A percentile compares a stretch with the other conserved stretches of the same genome.
phyloP scores from a whole-genome alignment of 1,140 invertebrate species.

The Telenomus remus region DNA sequence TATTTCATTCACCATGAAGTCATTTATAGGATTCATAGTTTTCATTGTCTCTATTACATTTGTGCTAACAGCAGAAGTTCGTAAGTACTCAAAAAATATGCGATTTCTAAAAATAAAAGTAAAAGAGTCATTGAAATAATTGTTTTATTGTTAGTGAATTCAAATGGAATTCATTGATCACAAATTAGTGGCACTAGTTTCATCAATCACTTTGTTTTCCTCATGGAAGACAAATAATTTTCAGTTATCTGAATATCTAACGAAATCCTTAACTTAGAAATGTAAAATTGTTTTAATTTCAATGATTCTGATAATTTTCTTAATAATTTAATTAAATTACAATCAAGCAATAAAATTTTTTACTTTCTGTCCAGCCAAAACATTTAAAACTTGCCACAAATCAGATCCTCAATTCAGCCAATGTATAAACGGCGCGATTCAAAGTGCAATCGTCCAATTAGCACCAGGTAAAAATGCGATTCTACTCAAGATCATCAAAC shows the following conservation, averaged over 20 bases:
- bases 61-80: conserved; percentile 27
- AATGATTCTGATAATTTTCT: no score
- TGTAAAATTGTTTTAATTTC: no score
- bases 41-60: conserved; percentile 9
- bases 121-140: no score
- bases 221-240: no score
- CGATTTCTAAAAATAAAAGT: neutral
- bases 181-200: no score
- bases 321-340: conserved; percentile 27
- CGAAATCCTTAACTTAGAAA: no score
- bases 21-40: conserved; percentile 39
- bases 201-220: no score
- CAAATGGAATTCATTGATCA: no score
- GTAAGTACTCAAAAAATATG: conserved; percentile 29
- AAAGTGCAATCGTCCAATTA: conserved; percentile 47
- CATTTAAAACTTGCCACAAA: conserved; percentile 58
- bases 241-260: no score
- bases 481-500: neutral
- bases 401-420: conserved; percentile 41
- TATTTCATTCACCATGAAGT: conserved; percentile 42
- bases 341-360: conserved; percentile 13
- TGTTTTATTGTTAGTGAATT: no score
- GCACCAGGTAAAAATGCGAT: conserved; percentile 50
- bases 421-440: conserved; percentile 46
- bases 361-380: conserved; percentile 48